Evolutionary conservation across 1,140 invertebrate genomes (phyloP).

Genomic region (Trichonephila clavata): DNA sequence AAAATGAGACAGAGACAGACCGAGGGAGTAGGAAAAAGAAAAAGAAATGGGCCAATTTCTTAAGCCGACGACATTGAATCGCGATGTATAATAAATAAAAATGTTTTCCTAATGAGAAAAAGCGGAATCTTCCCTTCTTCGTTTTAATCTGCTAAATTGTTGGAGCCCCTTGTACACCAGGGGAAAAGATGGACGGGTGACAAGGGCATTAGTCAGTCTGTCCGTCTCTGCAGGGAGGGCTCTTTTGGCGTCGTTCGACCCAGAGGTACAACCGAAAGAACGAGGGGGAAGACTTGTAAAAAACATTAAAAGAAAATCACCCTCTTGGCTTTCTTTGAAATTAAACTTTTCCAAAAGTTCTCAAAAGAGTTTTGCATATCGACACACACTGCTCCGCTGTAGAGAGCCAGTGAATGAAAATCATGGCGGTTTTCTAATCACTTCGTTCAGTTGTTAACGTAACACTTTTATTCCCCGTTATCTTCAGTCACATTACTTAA

Average conservation of each 20-base stretch:
- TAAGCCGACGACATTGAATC: constrained; percentile 9
- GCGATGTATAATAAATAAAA: constrained; percentile 27
- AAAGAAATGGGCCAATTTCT: constrained; percentile 17
- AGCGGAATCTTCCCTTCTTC: constrained; percentile 45
- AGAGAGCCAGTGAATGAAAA: neutral
- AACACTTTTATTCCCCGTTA: too few species aligned
- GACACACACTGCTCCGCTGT: neutral
- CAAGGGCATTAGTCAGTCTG: constrained; percentile 71
- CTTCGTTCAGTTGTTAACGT: neutral
- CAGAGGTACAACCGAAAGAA: neutral
- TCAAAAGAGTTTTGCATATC: constrained; percentile 20
- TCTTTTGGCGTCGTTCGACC: constrained; percentile 13
- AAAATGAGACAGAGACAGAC: neutral
- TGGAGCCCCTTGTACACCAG: constrained; percentile 12
- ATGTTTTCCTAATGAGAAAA: constrained; percentile 66
- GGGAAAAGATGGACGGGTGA: constrained; percentile 46
- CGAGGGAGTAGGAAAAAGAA: neutral
- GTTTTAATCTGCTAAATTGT: constrained; percentile 75
- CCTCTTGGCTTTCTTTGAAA: constrained; percentile 35
- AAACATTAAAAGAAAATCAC: constrained; percentile 16
- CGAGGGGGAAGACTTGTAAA: neutral
- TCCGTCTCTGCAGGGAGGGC: constrained; percentile 29
- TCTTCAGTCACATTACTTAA: too few species aligned
- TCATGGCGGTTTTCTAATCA: neutral
- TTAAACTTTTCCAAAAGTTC: constrained; percentile 45